Percentiles rank a stretch among this genome's conserved stretches.
These are phyloP conservation scores for Phoxinus dragarum DNA, from an alignment of 2,797 vertebrate species.

Conservation along the genomic window DNA sequence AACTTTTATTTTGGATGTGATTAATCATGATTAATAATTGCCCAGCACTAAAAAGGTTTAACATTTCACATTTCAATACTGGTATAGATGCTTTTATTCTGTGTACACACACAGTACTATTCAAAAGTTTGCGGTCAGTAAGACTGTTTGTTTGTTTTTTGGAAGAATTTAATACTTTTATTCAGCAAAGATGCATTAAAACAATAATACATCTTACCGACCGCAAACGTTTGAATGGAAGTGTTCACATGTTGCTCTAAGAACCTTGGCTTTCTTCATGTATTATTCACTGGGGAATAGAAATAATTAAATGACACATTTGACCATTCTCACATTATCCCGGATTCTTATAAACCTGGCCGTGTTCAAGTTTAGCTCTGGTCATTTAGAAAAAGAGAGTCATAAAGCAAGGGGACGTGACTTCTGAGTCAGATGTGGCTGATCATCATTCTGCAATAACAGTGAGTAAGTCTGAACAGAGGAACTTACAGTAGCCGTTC, in stretches of 20 bases:
- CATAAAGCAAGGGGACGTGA: background rate
- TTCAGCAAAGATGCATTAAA: background rate
- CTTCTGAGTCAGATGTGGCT: background rate
- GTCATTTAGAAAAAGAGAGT: slow-evolving; percentile 30
- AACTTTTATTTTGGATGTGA: too few relatives aligned
- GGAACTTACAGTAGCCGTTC: slow-evolving; percentile 80
- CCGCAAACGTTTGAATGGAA: background rate
- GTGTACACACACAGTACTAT: background rate
- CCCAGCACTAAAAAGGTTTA: too few relatives aligned
- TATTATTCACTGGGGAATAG: background rate
- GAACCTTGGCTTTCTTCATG: background rate
- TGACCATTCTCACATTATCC: background rate
- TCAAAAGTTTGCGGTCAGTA: background rate
- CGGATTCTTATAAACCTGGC: background rate
- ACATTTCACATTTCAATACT: background rate
- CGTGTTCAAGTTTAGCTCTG: background rate
- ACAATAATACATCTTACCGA: too few relatives aligned
- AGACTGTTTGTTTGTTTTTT: background rate
- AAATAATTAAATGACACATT: background rate
- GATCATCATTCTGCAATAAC: background rate
- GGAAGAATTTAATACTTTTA: background rate
- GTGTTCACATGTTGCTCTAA: background rate
- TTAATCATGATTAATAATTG: too few relatives aligned
- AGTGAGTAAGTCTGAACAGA: background rate
- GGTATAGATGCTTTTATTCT: background rate